Evolutionary conservation across 2,113 vertebrate genomes (phyloP).

Genomic region (Chaetorhynchus papuensis): DNA sequence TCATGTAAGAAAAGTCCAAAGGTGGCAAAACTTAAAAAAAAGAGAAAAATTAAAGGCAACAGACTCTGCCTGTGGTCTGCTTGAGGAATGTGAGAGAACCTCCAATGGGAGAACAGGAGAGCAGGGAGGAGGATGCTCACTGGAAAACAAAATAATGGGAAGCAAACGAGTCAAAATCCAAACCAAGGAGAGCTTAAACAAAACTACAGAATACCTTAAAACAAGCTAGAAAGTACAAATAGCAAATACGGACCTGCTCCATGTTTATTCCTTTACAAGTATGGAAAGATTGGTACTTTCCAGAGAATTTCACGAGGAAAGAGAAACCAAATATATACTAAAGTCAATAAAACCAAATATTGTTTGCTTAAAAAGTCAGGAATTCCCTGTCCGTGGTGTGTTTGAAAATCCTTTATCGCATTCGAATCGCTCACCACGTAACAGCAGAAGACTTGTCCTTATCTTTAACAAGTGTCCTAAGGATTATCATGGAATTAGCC

Average conservation of each 20-base stretch:
- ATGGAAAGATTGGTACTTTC: neutral
- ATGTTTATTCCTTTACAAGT: neutral
- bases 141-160: neutral
- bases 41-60: neutral
- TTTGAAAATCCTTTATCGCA: neutral
- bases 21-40: too few relatives aligned
- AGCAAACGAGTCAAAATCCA: neutral
- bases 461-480: neutral
- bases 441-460: neutral
- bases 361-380: neutral
- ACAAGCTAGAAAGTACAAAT: neutral
- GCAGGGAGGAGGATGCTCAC: neutral
- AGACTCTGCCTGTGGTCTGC: neutral
- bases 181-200: neutral
- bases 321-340: neutral
- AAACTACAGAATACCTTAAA: neutral
- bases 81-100: neutral
- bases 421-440: neutral
- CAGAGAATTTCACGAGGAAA: neutral
- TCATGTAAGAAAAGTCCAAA: neutral
- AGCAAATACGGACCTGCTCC: neutral
- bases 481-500: neutral
- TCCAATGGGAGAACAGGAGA: neutral
- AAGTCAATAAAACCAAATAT: neutral
- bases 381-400: neutral